Conservation (phyloP, 2,888 invertebrate species). For the Lochmaea capreae region DNA sequence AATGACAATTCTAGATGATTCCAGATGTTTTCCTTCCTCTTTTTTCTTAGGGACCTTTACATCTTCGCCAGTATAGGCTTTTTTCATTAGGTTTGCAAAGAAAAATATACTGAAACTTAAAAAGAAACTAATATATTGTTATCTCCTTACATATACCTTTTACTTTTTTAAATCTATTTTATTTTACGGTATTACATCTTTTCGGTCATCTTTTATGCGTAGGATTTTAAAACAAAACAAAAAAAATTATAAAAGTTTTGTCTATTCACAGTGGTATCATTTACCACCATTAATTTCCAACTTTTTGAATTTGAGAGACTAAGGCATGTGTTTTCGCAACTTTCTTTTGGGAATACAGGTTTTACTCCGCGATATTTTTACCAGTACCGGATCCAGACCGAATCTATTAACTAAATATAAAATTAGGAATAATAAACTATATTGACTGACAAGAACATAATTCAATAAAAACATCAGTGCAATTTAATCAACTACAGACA, state of each 20-base stretch:
- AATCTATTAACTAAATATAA: neutral
- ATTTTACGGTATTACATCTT: neutral
- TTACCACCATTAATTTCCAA: conserved; percentile 43
- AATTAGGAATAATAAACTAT: no score
- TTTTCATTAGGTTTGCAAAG: no score
- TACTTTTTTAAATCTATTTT: neutral
- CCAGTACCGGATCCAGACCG: neutral
- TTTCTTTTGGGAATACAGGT: conserved; percentile 43
- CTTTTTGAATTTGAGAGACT: conserved; percentile 37
- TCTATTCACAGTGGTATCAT: conserved; percentile 30
- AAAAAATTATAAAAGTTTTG: conserved; percentile 25
- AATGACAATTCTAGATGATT: no score
- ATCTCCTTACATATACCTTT: neutral
- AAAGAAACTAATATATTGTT: no score
- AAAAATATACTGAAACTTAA: no score
- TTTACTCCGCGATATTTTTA: conserved; percentile 22
- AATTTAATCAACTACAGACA: no score
- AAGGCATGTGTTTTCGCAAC: conserved; percentile 33
- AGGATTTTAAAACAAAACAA: conserved; percentile 5
- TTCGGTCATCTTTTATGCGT: neutral
- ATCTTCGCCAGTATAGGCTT: no score
- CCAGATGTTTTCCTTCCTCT: no score
- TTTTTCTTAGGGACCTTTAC: no score
- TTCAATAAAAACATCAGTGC: no score
- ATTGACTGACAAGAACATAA: neutral